phyloP scores from a whole-genome alignment of 2,113 vertebrate genomes.

The Lepus americanus region DNA sequence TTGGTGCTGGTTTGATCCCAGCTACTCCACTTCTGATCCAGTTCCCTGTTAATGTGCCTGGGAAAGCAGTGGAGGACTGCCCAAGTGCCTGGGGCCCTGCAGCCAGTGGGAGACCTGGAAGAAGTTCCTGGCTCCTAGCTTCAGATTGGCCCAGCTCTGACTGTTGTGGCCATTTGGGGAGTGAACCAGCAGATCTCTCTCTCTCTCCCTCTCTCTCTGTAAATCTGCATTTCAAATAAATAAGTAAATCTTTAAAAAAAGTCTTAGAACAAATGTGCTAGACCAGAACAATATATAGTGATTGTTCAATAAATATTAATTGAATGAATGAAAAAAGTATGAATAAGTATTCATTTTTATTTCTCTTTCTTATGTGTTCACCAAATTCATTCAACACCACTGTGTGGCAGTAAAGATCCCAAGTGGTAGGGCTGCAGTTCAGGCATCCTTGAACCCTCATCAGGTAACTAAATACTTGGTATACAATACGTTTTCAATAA shows the following conservation, averaged over 20 bases:
- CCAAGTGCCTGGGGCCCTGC: no score
- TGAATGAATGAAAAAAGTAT: background rate
- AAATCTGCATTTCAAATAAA: no score
- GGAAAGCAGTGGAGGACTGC: no score
- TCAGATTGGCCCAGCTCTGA: no score
- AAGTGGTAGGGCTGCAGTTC: background rate
- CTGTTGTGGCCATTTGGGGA: no score
- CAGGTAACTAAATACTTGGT: background rate
- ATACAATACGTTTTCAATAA: constrained; percentile 23
- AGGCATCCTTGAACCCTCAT: background rate
- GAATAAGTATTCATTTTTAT: constrained; percentile 24
- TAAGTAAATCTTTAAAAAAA: background rate
- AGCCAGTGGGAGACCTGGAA: no score
- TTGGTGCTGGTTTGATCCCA: no score
- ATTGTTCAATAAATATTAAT: background rate
- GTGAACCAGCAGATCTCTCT: no score
- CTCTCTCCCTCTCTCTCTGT: no score
- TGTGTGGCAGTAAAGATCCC: background rate
- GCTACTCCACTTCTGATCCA: no score
- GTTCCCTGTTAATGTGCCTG: no score
- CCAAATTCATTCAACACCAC: background rate
- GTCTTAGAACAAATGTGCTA: background rate
- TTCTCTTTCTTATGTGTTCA: background rate
- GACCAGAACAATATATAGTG: background rate
- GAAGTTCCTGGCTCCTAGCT: no score